Conservation (phyloP, 2,888 invertebrate genomes). For the Leistus spinibarbis region DNA sequence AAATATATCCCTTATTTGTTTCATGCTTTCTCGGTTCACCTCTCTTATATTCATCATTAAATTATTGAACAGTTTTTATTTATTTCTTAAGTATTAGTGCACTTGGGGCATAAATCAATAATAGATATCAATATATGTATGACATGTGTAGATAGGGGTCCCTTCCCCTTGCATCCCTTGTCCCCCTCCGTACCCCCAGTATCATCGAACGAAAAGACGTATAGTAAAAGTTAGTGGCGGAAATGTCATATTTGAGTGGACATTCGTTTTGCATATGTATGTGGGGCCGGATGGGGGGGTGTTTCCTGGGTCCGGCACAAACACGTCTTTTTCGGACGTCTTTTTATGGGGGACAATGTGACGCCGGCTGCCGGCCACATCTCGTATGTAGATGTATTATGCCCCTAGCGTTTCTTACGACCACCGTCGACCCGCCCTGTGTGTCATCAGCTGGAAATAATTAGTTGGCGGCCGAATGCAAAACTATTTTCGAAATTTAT, state of each 20-base stretch:
- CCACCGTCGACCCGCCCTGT: slow-evolving; percentile 3
- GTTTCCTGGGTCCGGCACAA: slow-evolving; percentile 50
- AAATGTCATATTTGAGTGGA: not conserved
- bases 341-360: slow-evolving; percentile 56
- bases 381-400: slow-evolving; percentile 53
- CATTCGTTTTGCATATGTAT: slow-evolving; percentile 45
- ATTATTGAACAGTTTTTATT: too few species aligned
- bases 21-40: too few species aligned
- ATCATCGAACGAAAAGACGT: not conserved
- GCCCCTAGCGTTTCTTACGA: slow-evolving; percentile 44
- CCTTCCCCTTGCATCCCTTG: too few species aligned
- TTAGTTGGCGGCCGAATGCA: too few species aligned
- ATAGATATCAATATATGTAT: not conserved
- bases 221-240: not conserved
- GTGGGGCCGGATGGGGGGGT: slow-evolving; percentile 46
- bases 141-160: too few species aligned
- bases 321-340: slow-evolving; percentile 46
- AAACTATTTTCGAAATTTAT: too few species aligned
- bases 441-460: slow-evolving; percentile 22
- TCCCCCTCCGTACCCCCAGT: not conserved
- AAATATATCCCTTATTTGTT: too few species aligned
- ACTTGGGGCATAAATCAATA: not conserved
- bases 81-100: too few species aligned
- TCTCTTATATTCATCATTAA: too few species aligned
- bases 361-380: slow-evolving; percentile 51